Conservation (phyloP, 1,140 invertebrate genomes). For the Bombus confusus region DNA sequence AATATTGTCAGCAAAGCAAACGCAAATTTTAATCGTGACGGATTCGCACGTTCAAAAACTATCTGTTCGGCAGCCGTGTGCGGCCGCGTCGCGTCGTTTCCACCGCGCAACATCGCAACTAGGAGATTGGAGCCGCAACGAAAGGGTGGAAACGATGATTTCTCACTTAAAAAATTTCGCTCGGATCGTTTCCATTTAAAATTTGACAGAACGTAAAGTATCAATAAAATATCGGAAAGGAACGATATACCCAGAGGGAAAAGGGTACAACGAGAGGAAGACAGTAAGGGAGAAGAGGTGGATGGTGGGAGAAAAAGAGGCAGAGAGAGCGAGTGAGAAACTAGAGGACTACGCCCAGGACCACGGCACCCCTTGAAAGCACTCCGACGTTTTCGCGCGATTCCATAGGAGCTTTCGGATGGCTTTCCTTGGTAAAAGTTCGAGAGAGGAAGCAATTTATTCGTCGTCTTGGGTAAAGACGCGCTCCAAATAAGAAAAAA, state of each 20-base stretch:
- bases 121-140: background rate
- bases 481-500: slow-evolving; percentile 24
- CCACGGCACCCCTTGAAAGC: slow-evolving; percentile 62
- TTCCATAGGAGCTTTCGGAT: slow-evolving; percentile 67
- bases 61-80: background rate
- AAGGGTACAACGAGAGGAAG: background rate
- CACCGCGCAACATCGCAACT: background rate
- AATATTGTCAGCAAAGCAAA: slow-evolving; percentile 9
- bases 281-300: background rate
- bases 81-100: background rate
- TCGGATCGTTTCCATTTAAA: background rate
- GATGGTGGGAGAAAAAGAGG: background rate
- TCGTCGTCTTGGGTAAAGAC: slow-evolving; percentile 65
- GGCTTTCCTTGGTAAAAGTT: slow-evolving; percentile 67
- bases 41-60: slow-evolving; percentile 6
- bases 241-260: background rate
- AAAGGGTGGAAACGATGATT: background rate
- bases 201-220: background rate
- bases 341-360: slow-evolving; percentile 68
- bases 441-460: slow-evolving; percentile 72
- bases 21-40: slow-evolving; percentile 22
- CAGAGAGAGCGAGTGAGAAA: slow-evolving; percentile 31
- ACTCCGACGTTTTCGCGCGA: slow-evolving; percentile 67
- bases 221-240: slow-evolving; percentile 12
- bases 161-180: background rate